Evolutionary conservation across 2,797 vertebrate species (phyloP).

Genomic region (Spea hammondii): DNA sequence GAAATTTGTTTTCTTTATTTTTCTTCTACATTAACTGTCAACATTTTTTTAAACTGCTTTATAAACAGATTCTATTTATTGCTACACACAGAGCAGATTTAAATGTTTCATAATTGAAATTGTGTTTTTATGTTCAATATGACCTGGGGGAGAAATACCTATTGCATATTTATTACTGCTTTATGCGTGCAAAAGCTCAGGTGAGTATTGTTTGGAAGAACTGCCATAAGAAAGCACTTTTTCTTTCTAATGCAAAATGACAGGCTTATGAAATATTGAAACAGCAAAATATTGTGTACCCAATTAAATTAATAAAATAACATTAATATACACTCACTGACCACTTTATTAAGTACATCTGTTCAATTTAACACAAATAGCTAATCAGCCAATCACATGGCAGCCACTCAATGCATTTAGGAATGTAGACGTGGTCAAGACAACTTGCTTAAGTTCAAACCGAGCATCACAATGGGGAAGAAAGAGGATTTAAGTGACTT

Average conservation of each 20-base stretch:
- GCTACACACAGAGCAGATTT: not conserved
- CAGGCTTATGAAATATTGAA: conserved; percentile 42
- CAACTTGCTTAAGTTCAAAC: no score
- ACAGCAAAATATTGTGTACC: conserved; percentile 12
- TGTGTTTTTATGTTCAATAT: conserved; percentile 25
- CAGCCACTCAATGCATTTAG: no score
- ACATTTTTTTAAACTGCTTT: no score
- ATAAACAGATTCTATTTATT: not conserved
- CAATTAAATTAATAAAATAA: conserved; percentile 24
- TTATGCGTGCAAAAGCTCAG: conserved; percentile 29
- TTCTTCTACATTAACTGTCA: conserved; percentile 4
- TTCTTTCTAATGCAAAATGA: conserved; percentile 6
- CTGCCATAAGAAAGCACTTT: conserved; percentile 23
- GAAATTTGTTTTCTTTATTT: not conserved
- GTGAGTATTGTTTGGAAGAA: conserved; percentile 7
- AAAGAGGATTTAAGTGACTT: no score
- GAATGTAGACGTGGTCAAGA: no score
- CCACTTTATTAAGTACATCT: no score
- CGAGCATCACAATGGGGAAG: no score
- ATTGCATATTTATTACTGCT: conserved; percentile 45
- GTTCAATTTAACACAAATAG: no score
- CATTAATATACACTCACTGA: conserved; percentile 1
- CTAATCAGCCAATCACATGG: no score
- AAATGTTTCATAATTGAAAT: conserved; percentile 30
- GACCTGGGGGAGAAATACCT: conserved; percentile 14